Evolutionary conservation across 2,888 invertebrate species (phyloP), one percentile per base, ranked within the genome.

Genomic region (Noctua janthina): DNA sequence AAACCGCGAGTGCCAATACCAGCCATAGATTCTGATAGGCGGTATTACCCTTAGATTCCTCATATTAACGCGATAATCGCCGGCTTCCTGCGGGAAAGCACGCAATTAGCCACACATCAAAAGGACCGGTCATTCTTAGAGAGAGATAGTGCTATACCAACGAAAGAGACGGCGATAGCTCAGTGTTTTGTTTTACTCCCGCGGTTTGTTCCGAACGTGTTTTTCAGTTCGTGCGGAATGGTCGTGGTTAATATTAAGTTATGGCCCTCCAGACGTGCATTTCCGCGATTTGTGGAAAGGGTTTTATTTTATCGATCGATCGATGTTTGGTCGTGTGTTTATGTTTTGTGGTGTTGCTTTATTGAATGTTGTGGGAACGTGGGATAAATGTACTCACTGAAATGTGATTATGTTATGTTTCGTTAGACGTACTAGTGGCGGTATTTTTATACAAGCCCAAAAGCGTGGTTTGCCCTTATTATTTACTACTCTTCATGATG

Each of bases 31-130:
- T 59, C 54, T 51, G 78, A 56, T 69, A 13, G 68, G 23, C 73
- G 39, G 59, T 71, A 74, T 68, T 62, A 69, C 49, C n/a, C 56
- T 88, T 81, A 75, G 72, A 87, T 79, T 86, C 84, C 87, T 84
- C 87, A 87, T 88, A 90, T 86, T 91, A 91, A 91, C 91, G 84
- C 87, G 81, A 86, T 92, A 90, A 92, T 92, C 80, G 80, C 56
- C 80, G 49, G 84, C 85, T 89, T 92, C 92, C 91, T 91, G 88
- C 90, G 89, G 89, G 91, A 92, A 91, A 91, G 88, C 78, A 86
- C 90, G 89, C 91, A 89, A 93, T 92, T 92, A 92, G 82, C 75
- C 81, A 46, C 71, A 69, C 77, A 90, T 92, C 91, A 91, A 92
- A 91, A 81, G 87, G 70, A 79, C 92, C 91, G 91, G 78, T 80